Base-by-base conservation (phyloP, 2,113 vertebrate genomes). In the Hiodon alosoides region DNA sequence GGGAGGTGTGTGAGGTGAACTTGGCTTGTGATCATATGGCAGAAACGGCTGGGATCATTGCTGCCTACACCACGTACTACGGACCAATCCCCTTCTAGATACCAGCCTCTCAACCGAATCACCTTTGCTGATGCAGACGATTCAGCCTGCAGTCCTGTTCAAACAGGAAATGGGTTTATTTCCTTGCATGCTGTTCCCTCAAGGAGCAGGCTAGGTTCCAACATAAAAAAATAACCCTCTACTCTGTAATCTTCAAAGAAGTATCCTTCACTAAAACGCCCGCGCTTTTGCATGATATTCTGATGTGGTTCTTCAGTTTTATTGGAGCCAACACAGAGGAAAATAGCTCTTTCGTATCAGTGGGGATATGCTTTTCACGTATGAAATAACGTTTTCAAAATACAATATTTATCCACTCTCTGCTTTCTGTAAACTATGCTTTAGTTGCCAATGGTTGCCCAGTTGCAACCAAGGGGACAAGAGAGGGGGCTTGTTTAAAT, bases 1-100 rank as follows among this genome's bases (percentile, higher is more conserved):
- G 67, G 0, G 93, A 94, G 72, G 91, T 88, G 51, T 95, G 94
- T 77, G 93, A 94, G 78, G 81, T 79, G 57, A 89, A 93, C 48
- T 1, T 86, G 0, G 91, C 84, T 0, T 94, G 93, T 79, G 90
- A 91, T 46, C 57, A 91, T 48, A 90, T 93, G 80, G 89, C 92
- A 53, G 90, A 93, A 80, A 82, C 85, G 7, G 48, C 79, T 78
- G 79, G 93, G 83, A 83, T 94, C 88, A 83, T 81, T 51, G 81
- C 82, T 4, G 93, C 92, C 74, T 94, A 94, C 85, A 87, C 87
- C n/a, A 80, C 16, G 70, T 91, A 85, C 80, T 94, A 93, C 46
- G 88, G 92, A 67, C 87, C 86, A 16, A 83, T 92, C 76, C 93
- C 87, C 60, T 87, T 77, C 77, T 89, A 89, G 71, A 79, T 4